Percentiles rank a stretch among this genome's conserved stretches.
These are phyloP conservation scores for Eilema sororculum DNA, from an alignment of 2,888 invertebrate species.

Conservation along the genomic window DNA sequence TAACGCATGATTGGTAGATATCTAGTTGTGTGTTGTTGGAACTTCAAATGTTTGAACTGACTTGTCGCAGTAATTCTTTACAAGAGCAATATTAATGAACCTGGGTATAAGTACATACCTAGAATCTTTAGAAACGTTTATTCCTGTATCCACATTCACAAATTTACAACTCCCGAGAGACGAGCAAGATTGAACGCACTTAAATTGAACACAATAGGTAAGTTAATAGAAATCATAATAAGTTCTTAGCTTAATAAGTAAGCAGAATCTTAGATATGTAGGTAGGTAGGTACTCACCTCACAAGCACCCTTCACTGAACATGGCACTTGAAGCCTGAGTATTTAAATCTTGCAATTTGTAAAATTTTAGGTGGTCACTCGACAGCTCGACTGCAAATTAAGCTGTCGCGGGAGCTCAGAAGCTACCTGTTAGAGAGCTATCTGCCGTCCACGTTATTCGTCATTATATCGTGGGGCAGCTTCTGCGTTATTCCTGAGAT, in stretches of 20 bases:
- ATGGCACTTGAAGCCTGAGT: not conserved
- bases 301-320: constrained; percentile 38
- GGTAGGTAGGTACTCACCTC: constrained; percentile 37
- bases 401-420: constrained; percentile 87
- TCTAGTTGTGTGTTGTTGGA: constrained; percentile 39
- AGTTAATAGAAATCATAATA: constrained; percentile 24
- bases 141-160: not conserved
- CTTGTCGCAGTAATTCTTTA: constrained; percentile 8
- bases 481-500: constrained; percentile 89
- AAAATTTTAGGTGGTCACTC: constrained; percentile 86
- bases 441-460: constrained; percentile 88
- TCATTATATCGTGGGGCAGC: constrained; percentile 90
- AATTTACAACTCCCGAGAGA: not conserved
- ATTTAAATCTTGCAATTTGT: not conserved
- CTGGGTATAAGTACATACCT: not conserved
- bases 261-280: constrained; percentile 36
- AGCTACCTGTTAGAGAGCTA: constrained; percentile 89
- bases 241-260: constrained; percentile 19
- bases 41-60: constrained; percentile 22
- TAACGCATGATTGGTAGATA: constrained; percentile 53
- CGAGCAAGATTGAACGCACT: constrained; percentile 15
- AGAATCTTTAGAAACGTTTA: too few relatives aligned
- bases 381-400: constrained; percentile 87
- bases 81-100: constrained; percentile 3
- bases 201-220: constrained; percentile 25